Base-by-base conservation (phyloP, 1,140 invertebrate genomes). In the Triops cancriformis region DNA sequence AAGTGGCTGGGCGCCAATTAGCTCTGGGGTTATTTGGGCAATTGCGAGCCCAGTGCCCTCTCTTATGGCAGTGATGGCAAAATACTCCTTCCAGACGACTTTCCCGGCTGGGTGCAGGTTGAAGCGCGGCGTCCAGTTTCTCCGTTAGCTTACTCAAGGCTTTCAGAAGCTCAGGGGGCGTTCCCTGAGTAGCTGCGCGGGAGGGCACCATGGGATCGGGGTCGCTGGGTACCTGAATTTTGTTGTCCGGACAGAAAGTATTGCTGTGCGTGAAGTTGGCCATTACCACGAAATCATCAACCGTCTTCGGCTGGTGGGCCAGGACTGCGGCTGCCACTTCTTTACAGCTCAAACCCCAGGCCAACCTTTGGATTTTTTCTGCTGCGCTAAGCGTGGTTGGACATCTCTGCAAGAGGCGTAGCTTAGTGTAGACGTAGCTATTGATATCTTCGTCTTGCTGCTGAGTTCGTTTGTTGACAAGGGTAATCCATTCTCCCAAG, bases 1-100 rank as follows among this genome's bases (percentile, higher is more conserved):
- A 94, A 81, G 90, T 77, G 11, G 14, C 6, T 1, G 37, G 1
- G 2, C 26, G 4, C 11, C 12, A 0, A 31, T 18, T 23, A 11
- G 1, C 76, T 1, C 76, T 5, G 10, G 23, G 9, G 1, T 6
- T 2, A 72, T 10, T 18, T 0, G 45, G 37, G 11, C 42, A 27
- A 51, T 76, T 41, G 45, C 43, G 43, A 5, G 75, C 75, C 27
- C 41, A 23, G 4, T 76, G 41, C 27, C 18, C 27, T 28, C 1
- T 18, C 9, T 74, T 4, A 1, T 14, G 73, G 73, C 73, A 74
- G 28, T 14, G 75, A 11, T 26, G 45, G 26, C 75, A 76, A n/a
- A 45, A 45, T 45, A 1, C 18, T 45, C 43, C 43, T 45, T 45
- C 43, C 43, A 18, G 18, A 45, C 43, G 43, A 45, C 43, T 45